Evolutionary conservation across 1,140 invertebrate species (phyloP), one percentile per base, ranked within the genome.

Genomic region (Drosophila aff.): DNA sequence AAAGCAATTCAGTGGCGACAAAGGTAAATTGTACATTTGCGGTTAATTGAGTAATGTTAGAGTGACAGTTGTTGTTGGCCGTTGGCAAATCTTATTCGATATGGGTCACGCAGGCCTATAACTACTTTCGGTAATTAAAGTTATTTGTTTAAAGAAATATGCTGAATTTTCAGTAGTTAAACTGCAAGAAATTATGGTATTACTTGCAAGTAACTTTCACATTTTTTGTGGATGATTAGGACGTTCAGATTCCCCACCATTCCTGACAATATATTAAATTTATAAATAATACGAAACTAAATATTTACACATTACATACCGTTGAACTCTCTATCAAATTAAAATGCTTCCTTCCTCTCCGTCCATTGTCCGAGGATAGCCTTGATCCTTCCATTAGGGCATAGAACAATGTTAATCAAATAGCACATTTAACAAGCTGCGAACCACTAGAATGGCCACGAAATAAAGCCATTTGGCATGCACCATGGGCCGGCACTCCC

Each of bases 341-440:
- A 1, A 13, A 18, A 28, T 28, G n/a, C 10, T 33, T 40, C 9
- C 16, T 18, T 33, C 11, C n/a, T 18, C 13, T 46, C 6, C 6
- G 18, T 33, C 11, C 38, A 53, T 31, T 31, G 23, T 15, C n/a
- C 21, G 71, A 33, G 38, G 49, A 23, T 50, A n/a, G 28, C 28
- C 21, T 44, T 60, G 50, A 44, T 60, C n/a, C 31, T 60, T 72
- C 23, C 31, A 43, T 73, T 73, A 50, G 38, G 11, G 21, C 43
- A 16, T 16, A 28, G 7, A 61, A 73, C 53, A 73, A 31, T 74
- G 68, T 40, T 73, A 74, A 74, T 73, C 68, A 73, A 73, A 73
- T 73, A 43, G 38, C 36, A 50, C 67, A 73, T 72, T 72, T 72
- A 59, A 73, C 72, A 61, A 43, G 67, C 69, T 28, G 23, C 28